A percentile compares a stretch with the other conserved stretches of the same genome.
phyloP scores from a whole-genome alignment of 2,888 invertebrate genomes.

The Drosophila pegasa region DNA sequence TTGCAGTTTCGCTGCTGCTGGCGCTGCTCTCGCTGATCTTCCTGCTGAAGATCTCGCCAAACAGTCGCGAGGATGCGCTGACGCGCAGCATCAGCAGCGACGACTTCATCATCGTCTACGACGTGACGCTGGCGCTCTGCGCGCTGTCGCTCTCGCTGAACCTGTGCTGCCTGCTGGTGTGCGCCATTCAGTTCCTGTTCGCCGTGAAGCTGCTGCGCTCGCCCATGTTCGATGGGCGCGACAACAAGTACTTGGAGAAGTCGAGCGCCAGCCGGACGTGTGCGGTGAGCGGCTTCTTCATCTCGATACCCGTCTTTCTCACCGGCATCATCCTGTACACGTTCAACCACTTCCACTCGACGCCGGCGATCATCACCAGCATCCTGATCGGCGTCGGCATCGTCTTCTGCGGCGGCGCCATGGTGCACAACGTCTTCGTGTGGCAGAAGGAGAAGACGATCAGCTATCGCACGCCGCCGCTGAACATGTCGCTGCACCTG shows the following conservation, averaged over 20 bases:
- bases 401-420: slow-evolving; percentile 95
- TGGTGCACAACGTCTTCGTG: slow-evolving; percentile 97
- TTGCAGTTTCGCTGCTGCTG: slow-evolving; percentile 90
- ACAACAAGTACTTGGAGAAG: slow-evolving; percentile 96
- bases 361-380: slow-evolving; percentile 95
- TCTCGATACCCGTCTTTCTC: slow-evolving; percentile 96
- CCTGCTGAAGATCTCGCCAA: slow-evolving; percentile 91
- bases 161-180: slow-evolving; percentile 95
- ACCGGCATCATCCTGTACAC: slow-evolving; percentile 97
- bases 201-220: slow-evolving; percentile 96
- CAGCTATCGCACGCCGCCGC: slow-evolving; percentile 86
- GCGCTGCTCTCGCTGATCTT: slow-evolving; percentile 94
- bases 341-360: slow-evolving; percentile 96
- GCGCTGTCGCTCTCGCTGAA: slow-evolving; percentile 95
- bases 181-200: slow-evolving; percentile 97
- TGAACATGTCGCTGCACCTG: slow-evolving; percentile 67
- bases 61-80: slow-evolving; percentile 85
- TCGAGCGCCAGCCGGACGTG: slow-evolving; percentile 95
- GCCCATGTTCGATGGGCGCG: slow-evolving; percentile 91
- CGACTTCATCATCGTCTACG: slow-evolving; percentile 95
- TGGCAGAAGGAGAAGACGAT: slow-evolving; percentile 97
- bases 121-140: slow-evolving; percentile 95
- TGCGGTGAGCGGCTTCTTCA: slow-evolving; percentile 96
- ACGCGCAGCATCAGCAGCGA: slow-evolving; percentile 87
- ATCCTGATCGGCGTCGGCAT: slow-evolving; percentile 96